Base-by-base conservation (phyloP, 2,113 vertebrate species). In the Sisor rabdophorus region DNA sequence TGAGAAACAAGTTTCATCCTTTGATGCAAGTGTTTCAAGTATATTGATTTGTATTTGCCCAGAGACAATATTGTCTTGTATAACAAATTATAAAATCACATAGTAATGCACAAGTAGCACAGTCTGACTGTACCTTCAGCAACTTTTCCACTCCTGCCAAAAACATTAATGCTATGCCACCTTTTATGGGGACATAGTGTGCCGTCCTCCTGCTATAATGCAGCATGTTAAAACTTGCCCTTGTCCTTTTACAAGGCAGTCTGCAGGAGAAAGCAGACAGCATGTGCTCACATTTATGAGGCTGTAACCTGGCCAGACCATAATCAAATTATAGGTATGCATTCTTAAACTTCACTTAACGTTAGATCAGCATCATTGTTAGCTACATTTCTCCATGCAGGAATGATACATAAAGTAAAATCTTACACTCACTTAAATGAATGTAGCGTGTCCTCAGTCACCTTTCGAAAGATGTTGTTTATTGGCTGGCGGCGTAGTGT, bases 181-280 rank as follows among this genome's bases (percentile, higher is more conserved):
- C 76, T 71, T 78, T 78, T 64, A 61, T 63, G 76, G 76, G 47
- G 40, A 71, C 68, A 55, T 71, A 53, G 36, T 15, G 22, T 47
- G 61, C 50, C 74, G 47, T 76, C 50, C 50, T 26, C 11, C 60
- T 59, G 47, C 48, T 63, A 22, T 55, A 59, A 36, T 17, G 15
- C 63, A 22, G 36, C 76, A 73, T 53, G 70, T 60, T 60, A 6
- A 24, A 30, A 69, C 77, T 65, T 72, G 77, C 32, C 30, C 40
- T 4, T 58, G 53, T 71, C 56, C 55, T 71, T n/a, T 20, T 71
- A 19, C 22, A 44, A 22, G n/a, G 16, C 26, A 69, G 40, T 17
- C 24, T 52, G 17, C 28, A 61, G 32, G 26, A 3, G 15, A 59
- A 20, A 59, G 26, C 20, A 26, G 52, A 40, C 73, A 48, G 74